Base-by-base conservation (phyloP, 2,113 vertebrate genomes). In the Mesoclemmys tuberculata region DNA sequence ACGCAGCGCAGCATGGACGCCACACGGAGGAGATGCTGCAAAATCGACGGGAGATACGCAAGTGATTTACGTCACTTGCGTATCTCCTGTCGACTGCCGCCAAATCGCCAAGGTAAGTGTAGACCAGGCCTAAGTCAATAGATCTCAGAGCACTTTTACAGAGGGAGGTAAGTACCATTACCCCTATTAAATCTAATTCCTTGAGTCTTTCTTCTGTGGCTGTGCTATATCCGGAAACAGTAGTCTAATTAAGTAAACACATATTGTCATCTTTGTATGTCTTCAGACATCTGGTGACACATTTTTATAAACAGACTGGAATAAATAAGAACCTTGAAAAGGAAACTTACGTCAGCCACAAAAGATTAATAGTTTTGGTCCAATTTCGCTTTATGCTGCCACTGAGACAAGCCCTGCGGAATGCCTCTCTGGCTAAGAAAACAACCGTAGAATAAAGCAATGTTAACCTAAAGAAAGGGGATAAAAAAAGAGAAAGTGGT, bases 371-470 rank as follows among this genome's bases (percentile, higher is more conserved):
- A 35, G 99, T 98, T 97, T 99, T 98, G 94, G 97, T 98, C 99
- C 99, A 99, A 93, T 99, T 99, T 93, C 98, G 98, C 94, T 98
- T 98, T 38, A 96, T 22, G 35, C 97, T 97, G 16, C 98, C 98
- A 88, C 99, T 99, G 90, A 99, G 96, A 97, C 99, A 99, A 22
- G 99, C 99, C 98, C 98, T 99, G 56, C 99, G 98, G 96, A 99
- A 99, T 0, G 99, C 99, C 90, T 99, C 99, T 97, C 99, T 98
- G 93, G 99, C 99, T 49, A 99, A 95, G 97, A 99, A 99, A 14
- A 99, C 97, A 81, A 99, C 93, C 7, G 99, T 99, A 2, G 99
- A 99, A 96, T 99, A 99, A 86, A 99, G 98, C 3, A 99, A 96
- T 3, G 98, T 99, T n/a, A 99, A 93, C 98, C 99, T 99, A 95